Percentiles rank a stretch among this genome's conserved stretches.
Evolutionary conservation across 2,797 vertebrate genomes (phyloP).

Genomic region (Telmatherina bonti): DNA sequence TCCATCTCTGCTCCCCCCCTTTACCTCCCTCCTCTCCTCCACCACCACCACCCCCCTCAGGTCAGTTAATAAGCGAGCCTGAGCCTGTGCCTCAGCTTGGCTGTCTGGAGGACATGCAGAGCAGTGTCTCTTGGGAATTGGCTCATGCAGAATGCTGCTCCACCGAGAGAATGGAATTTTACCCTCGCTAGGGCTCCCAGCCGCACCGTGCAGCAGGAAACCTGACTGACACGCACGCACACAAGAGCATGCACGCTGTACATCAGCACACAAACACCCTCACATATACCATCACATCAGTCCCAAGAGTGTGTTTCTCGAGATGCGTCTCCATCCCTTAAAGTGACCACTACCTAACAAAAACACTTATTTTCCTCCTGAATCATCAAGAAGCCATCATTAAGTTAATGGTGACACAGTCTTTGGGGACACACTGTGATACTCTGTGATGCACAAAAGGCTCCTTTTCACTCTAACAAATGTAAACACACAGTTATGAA

Average conservation of each 20-base stretch:
- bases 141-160: slow-evolving; percentile 94
- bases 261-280: slow-evolving; percentile 50
- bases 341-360: slow-evolving; percentile 75
- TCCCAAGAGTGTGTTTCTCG: slow-evolving; percentile 62
- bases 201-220: slow-evolving; percentile 84
- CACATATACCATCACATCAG: slow-evolving; percentile 16
- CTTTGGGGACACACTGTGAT: slow-evolving; percentile 63
- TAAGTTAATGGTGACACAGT: slow-evolving; percentile 71
- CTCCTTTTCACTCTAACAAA: slow-evolving; percentile 48
- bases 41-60: slow-evolving; percentile 69
- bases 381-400: slow-evolving; percentile 79
- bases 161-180: slow-evolving; percentile 95
- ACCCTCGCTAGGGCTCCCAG: slow-evolving; percentile 90
- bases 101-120: slow-evolving; percentile 89
- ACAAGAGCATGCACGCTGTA: slow-evolving; percentile 46
- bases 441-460: slow-evolving; percentile 52
- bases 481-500: slow-evolving; percentile 61
- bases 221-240: slow-evolving; percentile 64
- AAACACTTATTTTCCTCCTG: slow-evolving; percentile 68
- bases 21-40: slow-evolving; percentile 47
- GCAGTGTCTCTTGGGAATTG: slow-evolving; percentile 91
- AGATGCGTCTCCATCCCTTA: slow-evolving; percentile 52
- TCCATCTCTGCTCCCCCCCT: slow-evolving; percentile 41
- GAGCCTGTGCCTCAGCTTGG: slow-evolving; percentile 84
- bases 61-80: slow-evolving; percentile 91